phyloP scores from a whole-genome alignment of 2,113 vertebrate species.

The Phrynosoma blainvillii region DNA sequence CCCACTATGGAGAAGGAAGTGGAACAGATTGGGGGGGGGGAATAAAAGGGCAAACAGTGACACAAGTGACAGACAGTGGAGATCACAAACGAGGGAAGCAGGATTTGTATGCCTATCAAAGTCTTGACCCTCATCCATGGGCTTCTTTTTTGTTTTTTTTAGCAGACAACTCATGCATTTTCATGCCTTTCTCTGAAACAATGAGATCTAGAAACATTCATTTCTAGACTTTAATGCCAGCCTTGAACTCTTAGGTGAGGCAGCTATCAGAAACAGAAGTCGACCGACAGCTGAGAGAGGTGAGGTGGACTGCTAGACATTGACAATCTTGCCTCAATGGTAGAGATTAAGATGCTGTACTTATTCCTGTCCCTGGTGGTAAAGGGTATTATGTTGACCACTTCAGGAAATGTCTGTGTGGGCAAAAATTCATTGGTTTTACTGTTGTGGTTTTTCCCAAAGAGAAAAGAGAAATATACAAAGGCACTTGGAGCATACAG shows the following conservation, averaged over 20 bases:
- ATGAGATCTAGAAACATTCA: background rate
- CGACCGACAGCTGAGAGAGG: background rate
- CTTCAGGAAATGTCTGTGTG: background rate
- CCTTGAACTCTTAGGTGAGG: conserved; percentile 18
- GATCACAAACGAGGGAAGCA: background rate
- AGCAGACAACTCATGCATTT: background rate
- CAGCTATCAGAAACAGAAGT: background rate
- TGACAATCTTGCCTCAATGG: background rate
- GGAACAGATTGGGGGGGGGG: background rate
- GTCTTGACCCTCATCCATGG: background rate
- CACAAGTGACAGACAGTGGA: background rate
- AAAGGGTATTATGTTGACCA: background rate
- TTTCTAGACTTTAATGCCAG: background rate
- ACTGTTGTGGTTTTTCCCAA: background rate
- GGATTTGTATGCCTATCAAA: background rate
- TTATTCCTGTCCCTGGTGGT: background rate
- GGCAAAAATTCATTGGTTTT: background rate
- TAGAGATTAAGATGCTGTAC: background rate
- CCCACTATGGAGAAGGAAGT: background rate
- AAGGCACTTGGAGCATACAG: background rate
- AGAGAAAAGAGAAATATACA: background rate
- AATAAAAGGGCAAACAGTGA: background rate
- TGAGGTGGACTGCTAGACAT: background rate
- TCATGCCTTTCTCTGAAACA: background rate
- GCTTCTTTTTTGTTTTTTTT: background rate